Evolutionary conservation across 92 coral and sea anemone species (phyloP), one percentile per base, ranked within the genome.

Genomic region (Phenganax marumi): DNA sequence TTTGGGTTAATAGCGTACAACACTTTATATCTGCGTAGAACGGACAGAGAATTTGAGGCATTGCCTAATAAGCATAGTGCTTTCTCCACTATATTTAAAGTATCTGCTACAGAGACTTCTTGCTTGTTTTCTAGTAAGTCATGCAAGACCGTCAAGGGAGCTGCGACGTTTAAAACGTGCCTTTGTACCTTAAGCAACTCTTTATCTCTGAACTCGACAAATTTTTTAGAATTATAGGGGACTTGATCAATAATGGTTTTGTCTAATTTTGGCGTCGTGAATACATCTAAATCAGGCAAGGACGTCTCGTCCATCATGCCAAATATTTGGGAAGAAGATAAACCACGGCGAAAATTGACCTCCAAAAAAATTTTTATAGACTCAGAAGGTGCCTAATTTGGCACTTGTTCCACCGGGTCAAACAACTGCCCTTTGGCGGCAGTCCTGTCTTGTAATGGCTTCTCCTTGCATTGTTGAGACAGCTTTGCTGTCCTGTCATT

Each of bases 231-330:
- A 39, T 62, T 62, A 19, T 7, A 7, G 12, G 68, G 68, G 3
- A 62, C 43, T 13, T 62, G n/a, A 62, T 62, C 68, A 7, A 7
- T n/a, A 23, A 62, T 62, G 33, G 33, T 39, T 21, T 62, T 62
- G 43, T 62, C 68, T 19, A 16, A 39, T 23, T 62, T 62, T n/a
- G 68, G 68, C 10, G 68, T 62, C 0, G 68, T 62, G 43, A 62
- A 62, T 11, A 17, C 79, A 52, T 73, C 79, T 23, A 73, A 5
- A 52, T 73, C 79, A 6, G 60, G 79, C 10, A 73, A 23, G 0
- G 79, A 49, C 53, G 79, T 73, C 10, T 73, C 61, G n/a, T 73
- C 79, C 33, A 73, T 19, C 50, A 73, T 50, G 12, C 26, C 62
- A 73, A 48, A 73, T 10, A 51, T 73, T 21, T 73, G 79, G 0